Percentiles rank a stretch among this genome's conserved stretches.
These are phyloP conservation scores for Pygoscelis antarcticus DNA, from an alignment of 2,113 vertebrate genomes.

Conservation along the genomic window DNA sequence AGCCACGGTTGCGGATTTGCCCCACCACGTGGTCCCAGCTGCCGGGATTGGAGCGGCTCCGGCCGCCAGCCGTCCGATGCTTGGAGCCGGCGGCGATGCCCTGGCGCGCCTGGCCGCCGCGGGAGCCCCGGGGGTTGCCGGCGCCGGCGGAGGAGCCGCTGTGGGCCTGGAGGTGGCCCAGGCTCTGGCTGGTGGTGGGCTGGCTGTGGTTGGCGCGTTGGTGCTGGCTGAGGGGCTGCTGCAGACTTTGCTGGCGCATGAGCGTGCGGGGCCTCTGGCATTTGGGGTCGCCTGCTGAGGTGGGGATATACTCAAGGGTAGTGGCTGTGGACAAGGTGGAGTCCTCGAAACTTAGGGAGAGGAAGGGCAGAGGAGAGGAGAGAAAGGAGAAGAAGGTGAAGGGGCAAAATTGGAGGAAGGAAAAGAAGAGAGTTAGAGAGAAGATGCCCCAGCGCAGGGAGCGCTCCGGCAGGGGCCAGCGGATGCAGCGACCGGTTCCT, in stretches of 20 bases:
- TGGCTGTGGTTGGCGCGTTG: conserved; percentile 83
- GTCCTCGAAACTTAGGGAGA: conserved; percentile 89
- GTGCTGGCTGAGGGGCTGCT: conserved; percentile 92
- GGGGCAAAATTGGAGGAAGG: conserved; percentile 77
- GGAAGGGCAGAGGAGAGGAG: conserved; percentile 74
- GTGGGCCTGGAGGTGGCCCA: conserved; percentile 91
- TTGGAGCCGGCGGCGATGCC: conserved; percentile 82
- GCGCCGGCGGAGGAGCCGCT: conserved; percentile 60
- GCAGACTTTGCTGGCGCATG: conserved; percentile 94
- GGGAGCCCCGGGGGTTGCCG: conserved; percentile 77
- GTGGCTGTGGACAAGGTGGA: conserved; percentile 89
- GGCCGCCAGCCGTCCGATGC: conserved; percentile 81
- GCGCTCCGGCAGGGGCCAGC: conserved; percentile 39
- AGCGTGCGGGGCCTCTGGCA: conserved; percentile 91
- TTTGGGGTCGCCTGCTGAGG: conserved; percentile 83
- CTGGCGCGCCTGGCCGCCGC: conserved; percentile 74
- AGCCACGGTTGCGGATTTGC: conserved; percentile 94
- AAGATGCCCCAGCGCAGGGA: conserved; percentile 82
- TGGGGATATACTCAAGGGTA: conserved; percentile 93
- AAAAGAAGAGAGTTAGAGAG: conserved; percentile 85
- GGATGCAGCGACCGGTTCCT: background rate
- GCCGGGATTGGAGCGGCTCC: conserved; percentile 86
- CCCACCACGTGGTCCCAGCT: conserved; percentile 99
- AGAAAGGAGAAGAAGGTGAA: conserved; percentile 81
- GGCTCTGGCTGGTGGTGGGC: conserved; percentile 94